Conservation (phyloP, 1,140 invertebrate species). For the Oedothorax gibbosus region DNA sequence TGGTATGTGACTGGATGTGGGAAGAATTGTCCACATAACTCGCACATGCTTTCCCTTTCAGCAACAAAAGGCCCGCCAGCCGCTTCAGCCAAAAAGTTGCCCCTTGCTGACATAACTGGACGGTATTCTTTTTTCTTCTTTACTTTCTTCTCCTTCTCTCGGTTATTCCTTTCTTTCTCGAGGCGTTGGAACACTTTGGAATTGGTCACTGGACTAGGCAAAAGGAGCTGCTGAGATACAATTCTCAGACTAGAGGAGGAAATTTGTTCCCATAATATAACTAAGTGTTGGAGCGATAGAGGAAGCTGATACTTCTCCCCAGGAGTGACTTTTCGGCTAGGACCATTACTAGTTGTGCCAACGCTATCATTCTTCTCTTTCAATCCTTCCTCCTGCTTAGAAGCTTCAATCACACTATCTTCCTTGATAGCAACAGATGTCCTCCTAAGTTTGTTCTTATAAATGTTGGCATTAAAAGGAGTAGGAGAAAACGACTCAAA, state of each 20-base stretch:
- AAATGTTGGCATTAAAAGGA: constrained; percentile 80
- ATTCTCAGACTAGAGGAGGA: constrained; percentile 77
- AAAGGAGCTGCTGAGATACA: constrained; percentile 73
- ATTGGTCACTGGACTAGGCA: constrained; percentile 64
- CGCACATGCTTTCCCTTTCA: constrained; percentile 79
- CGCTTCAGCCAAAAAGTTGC: constrained; percentile 68
- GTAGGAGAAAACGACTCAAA: constrained; percentile 79
- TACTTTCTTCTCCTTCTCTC: constrained; percentile 65
- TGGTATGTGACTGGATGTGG: constrained; percentile 90
- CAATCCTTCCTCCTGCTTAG: constrained; percentile 1
- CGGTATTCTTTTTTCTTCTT: constrained; percentile 69
- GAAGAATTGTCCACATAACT: constrained; percentile 83
- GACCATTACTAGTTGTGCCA: constrained; percentile 1
- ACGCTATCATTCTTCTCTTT: constrained; percentile 46
- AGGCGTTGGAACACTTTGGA: constrained; percentile 66
- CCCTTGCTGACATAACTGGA: constrained; percentile 61
- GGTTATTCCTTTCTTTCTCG: constrained; percentile 69
- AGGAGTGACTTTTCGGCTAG: constrained; percentile 22
- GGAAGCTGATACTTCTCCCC: constrained; percentile 72
- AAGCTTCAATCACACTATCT: constrained; percentile 49
- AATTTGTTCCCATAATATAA: constrained; percentile 88
- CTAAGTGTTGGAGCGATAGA: constrained; percentile 81
- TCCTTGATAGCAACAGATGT: constrained; percentile 61
- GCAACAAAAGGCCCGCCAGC: constrained; percentile 63
- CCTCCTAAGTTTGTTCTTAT: constrained; percentile 72